phyloP scores from a whole-genome alignment of 2,113 vertebrate genomes.

The Saguinus midas region DNA sequence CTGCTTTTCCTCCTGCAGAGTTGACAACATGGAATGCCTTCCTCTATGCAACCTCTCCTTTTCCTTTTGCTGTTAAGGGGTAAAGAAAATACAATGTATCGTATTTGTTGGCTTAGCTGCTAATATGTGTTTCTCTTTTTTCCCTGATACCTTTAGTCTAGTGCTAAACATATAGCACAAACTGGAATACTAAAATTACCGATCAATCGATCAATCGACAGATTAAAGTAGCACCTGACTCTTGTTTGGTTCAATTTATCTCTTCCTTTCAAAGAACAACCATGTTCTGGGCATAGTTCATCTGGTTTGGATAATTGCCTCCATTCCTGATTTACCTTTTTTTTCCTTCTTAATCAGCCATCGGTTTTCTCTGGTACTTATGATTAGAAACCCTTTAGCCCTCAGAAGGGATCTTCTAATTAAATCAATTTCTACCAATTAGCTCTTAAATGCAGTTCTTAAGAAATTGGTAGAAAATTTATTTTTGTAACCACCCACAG shows the following conservation, averaged over 20 bases:
- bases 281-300: background rate
- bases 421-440: conserved; percentile 25
- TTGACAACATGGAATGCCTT: conserved; percentile 85
- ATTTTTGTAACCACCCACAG: conserved; percentile 44
- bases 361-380: background rate
- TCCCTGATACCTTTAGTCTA: background rate
- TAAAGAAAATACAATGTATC: conserved; percentile 11
- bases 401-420: background rate
- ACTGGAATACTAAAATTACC: background rate
- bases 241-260: background rate
- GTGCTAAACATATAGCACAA: background rate
- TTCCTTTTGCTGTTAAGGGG: conserved; percentile 84
- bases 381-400: background rate
- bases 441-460: conserved; percentile 41
- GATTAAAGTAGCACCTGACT: background rate
- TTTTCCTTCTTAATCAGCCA: background rate
- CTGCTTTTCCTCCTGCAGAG: conserved; percentile 86
- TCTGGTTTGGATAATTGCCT: conserved; percentile 50
- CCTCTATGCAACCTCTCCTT: conserved; percentile 88
- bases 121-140: background rate
- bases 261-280: background rate
- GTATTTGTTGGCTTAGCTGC: background rate
- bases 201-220: background rate
- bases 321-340: background rate
- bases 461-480: conserved; percentile 39